phyloP scores from a whole-genome alignment of 2,888 invertebrate species.

The Papilio gigon region DNA sequence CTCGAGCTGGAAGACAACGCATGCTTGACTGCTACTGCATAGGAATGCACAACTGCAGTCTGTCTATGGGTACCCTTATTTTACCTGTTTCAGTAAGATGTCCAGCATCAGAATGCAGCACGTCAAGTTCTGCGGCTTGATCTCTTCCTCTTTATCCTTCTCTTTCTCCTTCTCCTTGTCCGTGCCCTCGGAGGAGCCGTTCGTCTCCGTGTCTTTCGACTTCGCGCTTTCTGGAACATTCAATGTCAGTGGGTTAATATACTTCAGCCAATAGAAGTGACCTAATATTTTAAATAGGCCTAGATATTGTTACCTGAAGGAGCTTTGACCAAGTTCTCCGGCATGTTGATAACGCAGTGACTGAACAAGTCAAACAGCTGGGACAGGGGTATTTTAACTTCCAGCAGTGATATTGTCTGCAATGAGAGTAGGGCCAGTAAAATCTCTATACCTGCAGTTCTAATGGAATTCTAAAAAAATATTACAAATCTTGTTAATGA shows the following conservation, averaged over 20 bases:
- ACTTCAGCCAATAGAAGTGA: background rate
- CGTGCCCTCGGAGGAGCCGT: constrained; percentile 46
- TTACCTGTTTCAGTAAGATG: constrained; percentile 94
- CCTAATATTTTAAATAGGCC: background rate
- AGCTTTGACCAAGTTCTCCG: constrained; percentile 72
- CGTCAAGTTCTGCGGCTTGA: constrained; percentile 91
- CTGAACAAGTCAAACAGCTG: constrained; percentile 95
- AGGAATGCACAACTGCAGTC: background rate
- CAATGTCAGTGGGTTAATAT: constrained; percentile 11
- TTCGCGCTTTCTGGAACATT: constrained; percentile 55
- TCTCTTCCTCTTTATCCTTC: constrained; percentile 69
- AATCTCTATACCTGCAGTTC: background rate
- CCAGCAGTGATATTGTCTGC: constrained; percentile 92
- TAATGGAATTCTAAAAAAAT: background rate
- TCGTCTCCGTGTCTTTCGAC: constrained; percentile 51
- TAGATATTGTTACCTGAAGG: constrained; percentile 54
- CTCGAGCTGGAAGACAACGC: constrained; percentile 61
- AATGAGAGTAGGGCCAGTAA: constrained; percentile 46
- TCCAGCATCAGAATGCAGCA: constrained; percentile 99
- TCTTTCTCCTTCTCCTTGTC: constrained; percentile 68
- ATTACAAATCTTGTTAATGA: background rate
- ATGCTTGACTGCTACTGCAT: background rate
- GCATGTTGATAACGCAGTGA: constrained; percentile 87
- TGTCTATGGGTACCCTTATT: background rate
- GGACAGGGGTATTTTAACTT: constrained; percentile 93